Base-by-base conservation (phyloP, 2,888 invertebrate genomes). In the Nycteola revayana region DNA sequence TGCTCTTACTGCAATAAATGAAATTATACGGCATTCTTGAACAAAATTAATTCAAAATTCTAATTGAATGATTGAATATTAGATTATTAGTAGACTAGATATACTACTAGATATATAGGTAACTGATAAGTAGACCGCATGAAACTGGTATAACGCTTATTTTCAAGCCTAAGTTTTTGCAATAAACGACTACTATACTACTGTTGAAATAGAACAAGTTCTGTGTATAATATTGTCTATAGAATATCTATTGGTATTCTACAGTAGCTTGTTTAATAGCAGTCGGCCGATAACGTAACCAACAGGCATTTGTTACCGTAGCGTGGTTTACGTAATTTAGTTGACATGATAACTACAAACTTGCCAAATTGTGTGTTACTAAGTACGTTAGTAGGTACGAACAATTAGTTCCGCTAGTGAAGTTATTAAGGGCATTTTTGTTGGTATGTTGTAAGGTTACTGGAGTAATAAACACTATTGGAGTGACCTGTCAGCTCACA, bases 361-460 rank as follows among this genome's bases (percentile, higher is more conserved):
- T 68, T 70, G 64, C 62, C 62, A 65, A 75, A 73, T 63, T 68
- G 63, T 72, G 49, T 60, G 57, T 54, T 62, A 52, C 59, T 58
- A 51, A 29, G 9, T 10, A 55, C 55, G 57, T 54, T 62, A 52
- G 60, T 58, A 51, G 29, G 9, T 10, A 55, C 55, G 26, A 42
- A 68, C 71, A 75, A 78, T 82, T 75, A 72, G 83, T 85, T 83
- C 75, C 78, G 81, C 75, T 77, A 73, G 60, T 62, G 68, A 73
- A 70, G n/a, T 69, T 73, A 82, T 77, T 71, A 77, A 80, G 84
- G 78, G 77, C 81, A 55, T 49, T 63, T 65, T 55, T 59, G 30
- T 47, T 6, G 36, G 51, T 59, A 47, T 56, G 56, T 60, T 49
- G 74, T 74, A 77, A 76, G 69, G 68, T 66, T 62, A 67, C 50